phyloP scores from a whole-genome alignment of 2,888 invertebrate genomes.

The Byasa hedistus region DNA sequence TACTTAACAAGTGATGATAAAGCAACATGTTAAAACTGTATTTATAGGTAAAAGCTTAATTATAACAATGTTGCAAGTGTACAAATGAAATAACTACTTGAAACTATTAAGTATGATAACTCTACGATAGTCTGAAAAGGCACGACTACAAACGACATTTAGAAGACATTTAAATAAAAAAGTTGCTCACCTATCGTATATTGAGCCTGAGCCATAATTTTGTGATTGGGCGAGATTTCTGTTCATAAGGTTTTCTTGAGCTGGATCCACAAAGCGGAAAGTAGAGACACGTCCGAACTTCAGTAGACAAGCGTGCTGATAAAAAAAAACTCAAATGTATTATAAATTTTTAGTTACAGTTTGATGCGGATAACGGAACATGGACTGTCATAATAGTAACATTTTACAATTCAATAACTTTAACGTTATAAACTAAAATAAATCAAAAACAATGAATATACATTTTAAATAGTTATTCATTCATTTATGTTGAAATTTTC shows the following conservation, averaged over 20 bases:
- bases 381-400: too few relatives aligned
- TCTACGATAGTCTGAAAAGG: slow-evolving; percentile 15
- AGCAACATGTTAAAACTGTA: slow-evolving; percentile 46
- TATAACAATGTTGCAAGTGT: slow-evolving; percentile 48
- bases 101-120: slow-evolving; percentile 4
- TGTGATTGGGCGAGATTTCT: slow-evolving; percentile 86
- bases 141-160: slow-evolving; percentile 35
- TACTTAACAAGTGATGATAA: slow-evolving; percentile 53
- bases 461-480: too few relatives aligned
- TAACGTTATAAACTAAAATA: too few relatives aligned
- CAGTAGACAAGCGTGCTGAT: slow-evolving; percentile 89
- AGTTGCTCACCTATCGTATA: slow-evolving; percentile 87
- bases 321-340: not conserved
- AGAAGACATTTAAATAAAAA: slow-evolving; percentile 17
- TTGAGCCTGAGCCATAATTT: slow-evolving; percentile 86
- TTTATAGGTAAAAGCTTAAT: slow-evolving; percentile 24
- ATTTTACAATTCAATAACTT: too few relatives aligned
- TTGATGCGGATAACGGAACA: too few relatives aligned
- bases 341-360: too few relatives aligned
- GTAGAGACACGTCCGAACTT: slow-evolving; percentile 93
- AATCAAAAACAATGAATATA: too few relatives aligned
- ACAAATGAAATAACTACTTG: slow-evolving; percentile 36
- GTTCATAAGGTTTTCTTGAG: slow-evolving; percentile 88
- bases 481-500: too few relatives aligned
- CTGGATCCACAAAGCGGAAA: slow-evolving; percentile 91